These are phyloP conservation scores for Dasyurus viverrinus DNA, from an alignment of 2,113 vertebrate genomes.

Conservation along the genomic window DNA sequence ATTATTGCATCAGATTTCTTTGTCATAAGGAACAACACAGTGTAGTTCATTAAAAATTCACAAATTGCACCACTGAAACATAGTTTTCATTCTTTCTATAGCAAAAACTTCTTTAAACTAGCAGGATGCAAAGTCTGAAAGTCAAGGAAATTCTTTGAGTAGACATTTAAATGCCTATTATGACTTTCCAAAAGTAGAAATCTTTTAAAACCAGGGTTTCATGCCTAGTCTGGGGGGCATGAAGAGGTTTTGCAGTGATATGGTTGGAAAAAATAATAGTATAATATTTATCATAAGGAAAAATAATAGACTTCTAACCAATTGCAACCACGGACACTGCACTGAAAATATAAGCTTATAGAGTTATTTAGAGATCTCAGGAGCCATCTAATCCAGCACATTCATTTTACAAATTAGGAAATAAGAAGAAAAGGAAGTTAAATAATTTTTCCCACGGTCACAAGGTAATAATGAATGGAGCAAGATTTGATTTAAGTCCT, in stretches of 20 bases:
- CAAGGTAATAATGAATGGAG: not conserved
- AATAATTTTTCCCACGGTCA: not conserved
- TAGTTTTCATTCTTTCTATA: conserved; percentile 12
- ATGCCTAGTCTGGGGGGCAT: not conserved
- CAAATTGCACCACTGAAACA: conserved; percentile 14
- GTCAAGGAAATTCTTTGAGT: conserved; percentile 1
- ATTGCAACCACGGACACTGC: not conserved
- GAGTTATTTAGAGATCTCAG: not conserved
- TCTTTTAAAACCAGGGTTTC: not conserved
- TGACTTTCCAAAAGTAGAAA: not conserved
- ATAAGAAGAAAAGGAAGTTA: not conserved
- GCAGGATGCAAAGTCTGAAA: conserved; percentile 9
- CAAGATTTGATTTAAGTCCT: not conserved
- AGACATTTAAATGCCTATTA: not conserved
- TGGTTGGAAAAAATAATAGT: conserved; percentile 12
- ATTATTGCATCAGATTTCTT: conserved; percentile 7
- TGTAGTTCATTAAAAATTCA: conserved; percentile 32
- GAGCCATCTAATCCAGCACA: not conserved
- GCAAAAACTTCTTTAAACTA: conserved; percentile 16
- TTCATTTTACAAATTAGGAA: not conserved
- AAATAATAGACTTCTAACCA: conserved; percentile 31
- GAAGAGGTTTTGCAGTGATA: not conserved
- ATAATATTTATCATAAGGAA: conserved; percentile 10
- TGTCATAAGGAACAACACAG: conserved; percentile 13
- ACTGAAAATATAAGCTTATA: conserved; percentile 3